phyloP scores from a whole-genome alignment of 2,113 vertebrate genomes.

The Anthoscopus minutus region DNA sequence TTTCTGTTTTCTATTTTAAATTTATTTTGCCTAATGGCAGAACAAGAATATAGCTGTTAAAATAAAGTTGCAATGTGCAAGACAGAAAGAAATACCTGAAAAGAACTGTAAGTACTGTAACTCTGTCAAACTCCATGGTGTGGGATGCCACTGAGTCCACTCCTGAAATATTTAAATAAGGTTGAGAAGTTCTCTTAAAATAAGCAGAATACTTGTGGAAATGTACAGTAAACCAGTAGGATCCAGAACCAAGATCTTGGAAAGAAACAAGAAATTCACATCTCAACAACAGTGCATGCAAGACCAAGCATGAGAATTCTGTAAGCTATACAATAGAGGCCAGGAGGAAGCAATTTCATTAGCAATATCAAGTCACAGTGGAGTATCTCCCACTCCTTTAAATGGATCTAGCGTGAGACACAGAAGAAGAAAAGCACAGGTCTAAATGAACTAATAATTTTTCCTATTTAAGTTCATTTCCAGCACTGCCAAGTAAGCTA shows the following conservation, averaged over 20 bases:
- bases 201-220: background rate
- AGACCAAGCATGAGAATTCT: background rate
- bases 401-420: background rate
- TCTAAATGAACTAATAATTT: background rate
- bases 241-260: slow-evolving; percentile 1
- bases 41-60: background rate
- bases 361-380: background rate
- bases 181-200: background rate
- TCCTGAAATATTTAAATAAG: slow-evolving; percentile 1
- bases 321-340: background rate
- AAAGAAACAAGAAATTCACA: background rate
- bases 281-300: background rate
- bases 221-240: background rate
- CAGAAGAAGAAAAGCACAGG: background rate
- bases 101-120: background rate
- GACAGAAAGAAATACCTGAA: slow-evolving; percentile 14
- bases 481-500: background rate
- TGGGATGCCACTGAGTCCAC: background rate
- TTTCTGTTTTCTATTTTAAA: background rate
- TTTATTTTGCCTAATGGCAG: background rate
- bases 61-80: background rate
- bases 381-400: background rate
- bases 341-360: slow-evolving; percentile 14
- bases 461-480: background rate
- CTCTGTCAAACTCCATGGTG: background rate